Percentiles rank a stretch among this genome's conserved stretches.
Conservation (phyloP, 1,140 invertebrate genomes). For the Neoseiulus cucumeris region DNA sequence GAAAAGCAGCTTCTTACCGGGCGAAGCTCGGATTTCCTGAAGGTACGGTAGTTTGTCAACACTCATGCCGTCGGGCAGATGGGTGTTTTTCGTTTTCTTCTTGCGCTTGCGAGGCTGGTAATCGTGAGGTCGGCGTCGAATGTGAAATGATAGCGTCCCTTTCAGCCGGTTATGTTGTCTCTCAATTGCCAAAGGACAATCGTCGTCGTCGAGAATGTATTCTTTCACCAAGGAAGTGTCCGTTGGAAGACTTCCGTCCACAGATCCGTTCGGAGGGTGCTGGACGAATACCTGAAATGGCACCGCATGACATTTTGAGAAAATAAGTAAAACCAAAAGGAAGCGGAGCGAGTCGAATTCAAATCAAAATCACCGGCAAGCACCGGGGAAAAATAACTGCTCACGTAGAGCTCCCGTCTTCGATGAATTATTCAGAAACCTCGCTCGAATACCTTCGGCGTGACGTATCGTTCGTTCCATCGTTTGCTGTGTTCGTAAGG, state of each 20-base stretch:
- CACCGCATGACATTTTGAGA: no score
- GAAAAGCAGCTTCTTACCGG: conserved; percentile 16
- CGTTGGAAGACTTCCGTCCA: conserved; percentile 7
- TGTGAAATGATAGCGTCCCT: conserved; percentile 74
- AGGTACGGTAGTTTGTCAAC: conserved; percentile 37
- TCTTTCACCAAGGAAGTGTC: conserved; percentile 30
- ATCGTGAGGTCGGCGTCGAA: conserved; percentile 64
- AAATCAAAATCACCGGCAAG: no score
- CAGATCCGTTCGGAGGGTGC: conserved; percentile 13
- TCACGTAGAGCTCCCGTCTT: no score
- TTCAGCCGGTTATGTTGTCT: conserved; percentile 27
- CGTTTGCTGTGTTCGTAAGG: no score
- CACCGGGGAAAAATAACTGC: no score
- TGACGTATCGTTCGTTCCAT: no score
- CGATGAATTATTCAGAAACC: no score
- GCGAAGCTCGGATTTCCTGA: conserved; percentile 32
- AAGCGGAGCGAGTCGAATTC: no score
- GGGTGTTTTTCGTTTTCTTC: conserved; percentile 47
- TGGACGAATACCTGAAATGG: conserved; percentile 17
- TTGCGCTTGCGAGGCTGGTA: conserved; percentile 67
- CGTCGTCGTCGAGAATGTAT: conserved; percentile 86
- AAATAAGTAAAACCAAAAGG: no score
- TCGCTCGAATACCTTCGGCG: no score
- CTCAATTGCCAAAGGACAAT: conserved; percentile 76
- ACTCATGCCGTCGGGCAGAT: conserved; percentile 30